Conservation (phyloP, 1,140 invertebrate genomes). For the Campodea augens region DNA sequence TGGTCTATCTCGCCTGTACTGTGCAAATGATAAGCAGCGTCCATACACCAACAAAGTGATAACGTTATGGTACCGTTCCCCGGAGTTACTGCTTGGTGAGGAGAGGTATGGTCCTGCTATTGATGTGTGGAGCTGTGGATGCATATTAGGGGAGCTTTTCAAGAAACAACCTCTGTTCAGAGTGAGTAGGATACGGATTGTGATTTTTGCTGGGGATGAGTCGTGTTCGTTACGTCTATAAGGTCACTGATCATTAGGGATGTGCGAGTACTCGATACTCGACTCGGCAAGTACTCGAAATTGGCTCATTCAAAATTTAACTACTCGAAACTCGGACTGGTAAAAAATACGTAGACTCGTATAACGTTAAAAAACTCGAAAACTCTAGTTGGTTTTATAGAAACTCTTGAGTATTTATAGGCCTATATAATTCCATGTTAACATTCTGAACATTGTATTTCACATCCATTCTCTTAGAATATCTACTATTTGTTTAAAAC, state of each 20-base stretch:
- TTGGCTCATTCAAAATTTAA: not conserved
- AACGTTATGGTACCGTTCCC: conserved; percentile 96
- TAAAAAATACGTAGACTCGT: too few species aligned
- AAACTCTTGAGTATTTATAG: too few species aligned
- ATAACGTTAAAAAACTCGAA: too few species aligned
- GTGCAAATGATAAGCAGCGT: conserved; percentile 80
- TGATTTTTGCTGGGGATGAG: not conserved
- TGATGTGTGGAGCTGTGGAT: conserved; percentile 99
- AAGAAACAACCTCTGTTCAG: conserved; percentile 90
- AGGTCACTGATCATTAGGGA: too few species aligned
- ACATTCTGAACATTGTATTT: too few species aligned
- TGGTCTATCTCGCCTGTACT: conserved; percentile 87
- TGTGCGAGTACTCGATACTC: not conserved
- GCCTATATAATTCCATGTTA: too few species aligned
- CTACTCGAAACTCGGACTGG: too few species aligned
- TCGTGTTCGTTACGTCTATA: not conserved
- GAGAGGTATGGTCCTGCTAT: conserved; percentile 95
- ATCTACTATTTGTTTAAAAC: too few species aligned
- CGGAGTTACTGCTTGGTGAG: conserved; percentile 90
- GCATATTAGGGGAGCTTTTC: conserved; percentile 96
- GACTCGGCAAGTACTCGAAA: too few species aligned
- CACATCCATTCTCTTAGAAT: too few species aligned
- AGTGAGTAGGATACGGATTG: conserved; percentile 26
- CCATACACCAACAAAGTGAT: conserved; percentile 99
- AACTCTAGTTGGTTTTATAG: too few species aligned